phyloP scores from a whole-genome alignment of 1,140 invertebrate species.

The Antheraea pernyi region DNA sequence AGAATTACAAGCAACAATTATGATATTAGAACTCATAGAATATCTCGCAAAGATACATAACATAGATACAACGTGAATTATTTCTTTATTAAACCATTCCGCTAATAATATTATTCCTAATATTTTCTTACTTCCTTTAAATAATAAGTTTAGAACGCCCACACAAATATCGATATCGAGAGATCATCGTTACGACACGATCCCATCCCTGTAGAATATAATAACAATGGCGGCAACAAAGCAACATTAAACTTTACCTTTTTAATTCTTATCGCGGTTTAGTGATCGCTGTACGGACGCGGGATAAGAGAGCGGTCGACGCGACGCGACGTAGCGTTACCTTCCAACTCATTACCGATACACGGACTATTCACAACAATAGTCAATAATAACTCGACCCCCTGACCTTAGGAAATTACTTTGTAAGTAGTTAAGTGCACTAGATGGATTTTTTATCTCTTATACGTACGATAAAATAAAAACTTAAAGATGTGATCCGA shows the following conservation, averaged over 20 bases:
- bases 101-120: no score
- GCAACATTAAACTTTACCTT: constrained; percentile 21
- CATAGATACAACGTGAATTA: no score
- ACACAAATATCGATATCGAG: background rate
- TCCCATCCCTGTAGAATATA: background rate
- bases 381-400: constrained; percentile 42
- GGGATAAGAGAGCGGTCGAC: background rate
- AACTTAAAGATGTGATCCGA: background rate
- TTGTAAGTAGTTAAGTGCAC: constrained; percentile 1
- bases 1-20: no score
- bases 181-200: background rate
- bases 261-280: constrained; percentile 5
- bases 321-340: background rate
- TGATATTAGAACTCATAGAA: no score
- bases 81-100: no score
- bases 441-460: background rate
- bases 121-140: no score
- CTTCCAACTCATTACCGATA: background rate
- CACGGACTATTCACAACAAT: constrained; percentile 32
- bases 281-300: background rate
- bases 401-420: constrained; percentile 21
- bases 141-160: no score
- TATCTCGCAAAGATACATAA: no score
- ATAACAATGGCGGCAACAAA: constrained; percentile 21
- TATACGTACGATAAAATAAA: background rate